Conservation (phyloP, 2,888 invertebrate genomes). For the Leptinotarsa rubiginosa region DNA sequence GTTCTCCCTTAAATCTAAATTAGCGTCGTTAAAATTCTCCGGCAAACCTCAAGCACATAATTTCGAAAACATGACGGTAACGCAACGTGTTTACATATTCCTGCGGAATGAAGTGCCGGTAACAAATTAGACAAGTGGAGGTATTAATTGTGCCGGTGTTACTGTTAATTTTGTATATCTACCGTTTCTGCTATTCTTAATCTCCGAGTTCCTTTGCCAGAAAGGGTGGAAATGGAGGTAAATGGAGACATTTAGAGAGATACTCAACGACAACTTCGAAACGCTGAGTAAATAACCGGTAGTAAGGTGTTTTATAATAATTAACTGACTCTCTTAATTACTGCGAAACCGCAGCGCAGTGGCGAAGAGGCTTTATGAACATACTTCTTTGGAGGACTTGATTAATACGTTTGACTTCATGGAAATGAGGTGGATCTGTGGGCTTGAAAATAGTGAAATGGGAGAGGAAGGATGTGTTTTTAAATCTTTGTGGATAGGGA, state of each 20-base stretch:
- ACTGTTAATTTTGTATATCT: slow-evolving; percentile 28
- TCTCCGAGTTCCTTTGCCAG: slow-evolving; percentile 26
- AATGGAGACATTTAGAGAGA: slow-evolving; percentile 52
- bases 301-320: slow-evolving; percentile 57
- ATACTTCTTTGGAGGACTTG: slow-evolving; percentile 10
- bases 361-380: slow-evolving; percentile 15
- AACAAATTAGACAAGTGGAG: slow-evolving; percentile 60
- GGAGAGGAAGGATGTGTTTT: too few relatives aligned
- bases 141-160: slow-evolving; percentile 58
- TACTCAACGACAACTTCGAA: slow-evolving; percentile 53
- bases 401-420: slow-evolving; percentile 16
- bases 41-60: slow-evolving; percentile 57
- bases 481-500: too few relatives aligned
- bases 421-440: not conserved
- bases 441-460: not conserved
- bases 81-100: slow-evolving; percentile 60
- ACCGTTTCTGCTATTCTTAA: slow-evolving; percentile 30
- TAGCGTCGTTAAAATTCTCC: slow-evolving; percentile 57
- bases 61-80: slow-evolving; percentile 58
- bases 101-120: slow-evolving; percentile 59
- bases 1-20: slow-evolving; percentile 53
- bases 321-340: slow-evolving; percentile 51
- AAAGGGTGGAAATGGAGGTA: slow-evolving; percentile 32
- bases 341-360: slow-evolving; percentile 18
- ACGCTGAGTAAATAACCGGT: slow-evolving; percentile 53